A percentile compares a stretch with the other conserved stretches of the same genome.
phyloP scores from a whole-genome alignment of 2,113 vertebrate genomes.

The Microcebus griseorufus region DNA sequence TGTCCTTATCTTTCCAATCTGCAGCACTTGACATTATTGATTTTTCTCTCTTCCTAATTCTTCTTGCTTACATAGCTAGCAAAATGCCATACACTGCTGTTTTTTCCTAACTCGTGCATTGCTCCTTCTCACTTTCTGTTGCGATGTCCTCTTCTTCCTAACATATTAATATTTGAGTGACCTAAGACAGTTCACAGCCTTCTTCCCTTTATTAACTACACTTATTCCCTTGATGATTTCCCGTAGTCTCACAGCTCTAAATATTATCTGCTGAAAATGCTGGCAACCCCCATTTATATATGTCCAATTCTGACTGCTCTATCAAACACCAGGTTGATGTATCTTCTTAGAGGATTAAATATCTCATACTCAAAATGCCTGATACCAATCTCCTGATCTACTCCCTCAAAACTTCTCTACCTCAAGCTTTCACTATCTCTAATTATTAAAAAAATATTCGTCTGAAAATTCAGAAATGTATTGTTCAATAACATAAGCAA shows the following conservation, averaged over 20 bases:
- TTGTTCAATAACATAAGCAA: neutral
- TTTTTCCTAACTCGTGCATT: neutral
- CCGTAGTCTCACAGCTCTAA: neutral
- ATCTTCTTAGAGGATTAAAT: neutral
- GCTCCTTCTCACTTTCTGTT: neutral
- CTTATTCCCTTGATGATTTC: neutral
- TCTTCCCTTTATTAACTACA: neutral
- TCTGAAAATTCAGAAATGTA: neutral
- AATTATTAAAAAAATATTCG: neutral
- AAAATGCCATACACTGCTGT: neutral
- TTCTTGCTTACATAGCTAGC: neutral
- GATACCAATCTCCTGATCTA: neutral
- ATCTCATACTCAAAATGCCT: neutral
- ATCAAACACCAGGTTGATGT: neutral
- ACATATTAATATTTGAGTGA: neutral
- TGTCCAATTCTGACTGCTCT: neutral
- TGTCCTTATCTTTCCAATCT: neutral
- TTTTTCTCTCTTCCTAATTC: neutral
- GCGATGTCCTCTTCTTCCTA: neutral
- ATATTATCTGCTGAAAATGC: neutral
- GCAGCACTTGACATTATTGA: neutral
- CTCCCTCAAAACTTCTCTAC: neutral
- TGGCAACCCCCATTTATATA: neutral
- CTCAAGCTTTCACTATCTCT: neutral
- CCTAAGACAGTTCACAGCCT: neutral